A percentile compares a stretch with the other conserved stretches of the same genome.
These are phyloP conservation scores for Tetramorium alpestre DNA, from an alignment of 1,140 invertebrate genomes.

Conservation along the genomic window DNA sequence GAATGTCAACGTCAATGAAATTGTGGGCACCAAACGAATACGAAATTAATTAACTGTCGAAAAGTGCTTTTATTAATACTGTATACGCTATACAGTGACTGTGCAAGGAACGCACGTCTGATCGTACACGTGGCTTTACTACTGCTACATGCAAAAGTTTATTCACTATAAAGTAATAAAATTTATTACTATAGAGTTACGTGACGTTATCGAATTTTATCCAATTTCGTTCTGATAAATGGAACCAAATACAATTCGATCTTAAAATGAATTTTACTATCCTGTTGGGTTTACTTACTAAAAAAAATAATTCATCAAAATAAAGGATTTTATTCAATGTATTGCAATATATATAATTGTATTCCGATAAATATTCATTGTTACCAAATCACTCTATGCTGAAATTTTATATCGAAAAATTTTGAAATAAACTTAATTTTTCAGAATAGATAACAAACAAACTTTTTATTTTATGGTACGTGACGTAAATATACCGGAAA, in stretches of 20 bases:
- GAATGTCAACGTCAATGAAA: slow-evolving; percentile 25
- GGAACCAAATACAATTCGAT: not conserved
- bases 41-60: slow-evolving; percentile 16
- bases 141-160: not conserved
- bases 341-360: not conserved
- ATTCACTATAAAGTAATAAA: not conserved
- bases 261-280: not conserved
- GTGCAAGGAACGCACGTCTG: not conserved
- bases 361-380: not conserved
- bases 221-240: not conserved
- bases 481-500: not conserved
- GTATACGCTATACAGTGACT: not conserved
- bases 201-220: not conserved
- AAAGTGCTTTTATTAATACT: slow-evolving; percentile 8
- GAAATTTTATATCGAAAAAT: not conserved
- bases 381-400: not conserved
- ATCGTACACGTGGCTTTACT: not conserved
- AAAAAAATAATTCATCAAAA: not conserved
- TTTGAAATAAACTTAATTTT: slow-evolving; percentile 5
- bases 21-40: slow-evolving; percentile 11
- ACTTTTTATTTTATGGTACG: not conserved
- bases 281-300: not conserved
- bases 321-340: not conserved
- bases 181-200: not conserved
- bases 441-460: not conserved